Evolutionary conservation across 2,797 vertebrate species (phyloP).

Genomic region (Alca torda): DNA sequence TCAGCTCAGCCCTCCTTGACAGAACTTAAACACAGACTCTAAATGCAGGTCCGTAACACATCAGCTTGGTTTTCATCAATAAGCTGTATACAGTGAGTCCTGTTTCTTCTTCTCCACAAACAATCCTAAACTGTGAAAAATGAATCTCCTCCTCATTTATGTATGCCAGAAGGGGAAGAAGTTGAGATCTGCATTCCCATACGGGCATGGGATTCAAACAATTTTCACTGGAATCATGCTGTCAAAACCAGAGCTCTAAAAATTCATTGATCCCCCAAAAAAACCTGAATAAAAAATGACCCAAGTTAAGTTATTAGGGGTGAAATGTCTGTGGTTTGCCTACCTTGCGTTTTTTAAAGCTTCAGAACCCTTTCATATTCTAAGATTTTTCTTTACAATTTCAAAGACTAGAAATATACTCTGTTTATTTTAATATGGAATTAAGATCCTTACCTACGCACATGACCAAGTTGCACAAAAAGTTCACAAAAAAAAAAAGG

Average conservation of each 20-base stretch:
- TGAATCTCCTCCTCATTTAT: background rate
- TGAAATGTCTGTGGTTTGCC: background rate
- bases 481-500: background rate
- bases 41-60: background rate
- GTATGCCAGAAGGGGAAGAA: background rate
- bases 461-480: background rate
- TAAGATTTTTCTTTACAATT: background rate
- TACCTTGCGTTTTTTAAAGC: background rate
- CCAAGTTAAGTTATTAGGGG: background rate
- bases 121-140: background rate
- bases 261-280: background rate
- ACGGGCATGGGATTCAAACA: background rate
- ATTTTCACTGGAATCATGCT: background rate
- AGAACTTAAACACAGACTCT: background rate
- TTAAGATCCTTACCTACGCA: background rate
- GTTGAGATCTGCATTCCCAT: background rate
- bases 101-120: background rate
- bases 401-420: background rate
- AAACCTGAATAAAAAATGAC: background rate
- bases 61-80: background rate
- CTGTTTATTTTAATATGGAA: background rate
- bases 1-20: background rate
- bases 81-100: background rate
- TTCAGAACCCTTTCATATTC: background rate
- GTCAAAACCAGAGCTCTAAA: background rate